Percentiles rank a stretch among this genome's conserved stretches.
Evolutionary conservation across 2,113 vertebrate genomes (phyloP).

Genomic region (Talpa occidentalis): DNA sequence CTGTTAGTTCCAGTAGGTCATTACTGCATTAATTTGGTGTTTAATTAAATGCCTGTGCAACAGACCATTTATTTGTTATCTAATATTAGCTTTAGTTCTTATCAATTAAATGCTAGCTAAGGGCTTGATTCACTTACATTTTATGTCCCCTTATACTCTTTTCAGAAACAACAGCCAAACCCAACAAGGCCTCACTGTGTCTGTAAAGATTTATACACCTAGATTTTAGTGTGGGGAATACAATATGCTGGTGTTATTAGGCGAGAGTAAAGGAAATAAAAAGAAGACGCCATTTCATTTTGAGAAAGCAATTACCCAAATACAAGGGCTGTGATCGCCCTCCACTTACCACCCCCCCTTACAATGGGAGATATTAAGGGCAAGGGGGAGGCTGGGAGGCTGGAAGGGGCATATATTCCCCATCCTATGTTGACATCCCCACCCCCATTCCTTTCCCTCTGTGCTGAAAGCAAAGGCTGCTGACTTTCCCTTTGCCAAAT

Average conservation of each 20-base stretch:
- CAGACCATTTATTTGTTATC: conserved; percentile 93
- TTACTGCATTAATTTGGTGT: conserved; percentile 93
- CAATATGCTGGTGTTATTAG: conserved; percentile 74
- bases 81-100: conserved; percentile 94
- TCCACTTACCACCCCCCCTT: background rate
- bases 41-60: conserved; percentile 93
- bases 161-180: conserved; percentile 86
- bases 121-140: conserved; percentile 90
- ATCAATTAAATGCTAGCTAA: conserved; percentile 92
- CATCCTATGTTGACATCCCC: background rate
- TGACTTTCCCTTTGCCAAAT: background rate
- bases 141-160: conserved; percentile 87
- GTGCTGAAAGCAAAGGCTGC: background rate
- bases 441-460: background rate
- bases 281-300: conserved; percentile 54
- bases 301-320: conserved; percentile 59
- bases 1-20: conserved; percentile 93
- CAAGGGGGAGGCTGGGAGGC: background rate
- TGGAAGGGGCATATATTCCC: background rate
- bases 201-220: conserved; percentile 79
- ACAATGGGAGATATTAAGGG: background rate
- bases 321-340: background rate
- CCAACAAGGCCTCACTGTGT: conserved; percentile 75
- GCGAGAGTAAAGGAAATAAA: conserved; percentile 78
- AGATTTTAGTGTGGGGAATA: conserved; percentile 76